Base-by-base conservation (phyloP, 2,113 vertebrate species). In the Ibidorhyncha struthersii region DNA sequence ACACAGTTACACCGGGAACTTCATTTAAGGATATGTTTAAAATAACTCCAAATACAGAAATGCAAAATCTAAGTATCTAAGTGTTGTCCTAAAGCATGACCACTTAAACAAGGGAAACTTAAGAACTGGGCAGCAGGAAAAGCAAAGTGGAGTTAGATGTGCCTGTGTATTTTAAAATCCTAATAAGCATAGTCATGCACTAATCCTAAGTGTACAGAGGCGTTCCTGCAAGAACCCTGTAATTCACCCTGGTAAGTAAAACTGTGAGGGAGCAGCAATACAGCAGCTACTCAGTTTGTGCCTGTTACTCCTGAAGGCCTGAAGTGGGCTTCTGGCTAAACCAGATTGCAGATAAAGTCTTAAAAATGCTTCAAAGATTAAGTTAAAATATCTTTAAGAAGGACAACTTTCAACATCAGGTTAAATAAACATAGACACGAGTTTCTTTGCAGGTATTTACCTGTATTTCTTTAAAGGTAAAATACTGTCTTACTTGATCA, bases 151-250 rank as follows among this genome's bases (percentile, higher is more conserved):
- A 70, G 7, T 63, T 52, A 43, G 5, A 78, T 45, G 12, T n/a
- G 78, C 9, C 34, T n/a, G 2, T 4, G 7, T 40, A 56, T 66
- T 90, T 66, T 62, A 71, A 94, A 93, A 61, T 18, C 5, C 38
- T 20, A 25, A 72, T n/a, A 82, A 66, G 53, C 7, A 36, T 2
- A 62, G 9, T 47, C 36, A 72, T 0, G 0, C 47, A 69, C 7
- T 79, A 78, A 82, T n/a, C 9, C 27, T 43, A 84, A 49, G 12
- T 15, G 7, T 72, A 77, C 14, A 59, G 52, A 79, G 10, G 20
- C 10, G 59, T 52, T 47, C 8, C 25, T 47, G 29, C 21, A 78
- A 62, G n/a, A 47, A 76, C 16, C 36, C 45, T 53, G 4, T 13
- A 91, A 74, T 45, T 66, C 41, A 73, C 10, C 21, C 38, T 53